Evolutionary conservation across 2,888 invertebrate species (phyloP), one percentile per base, ranked within the genome.

Genomic region (Calliopum simillimum): DNA sequence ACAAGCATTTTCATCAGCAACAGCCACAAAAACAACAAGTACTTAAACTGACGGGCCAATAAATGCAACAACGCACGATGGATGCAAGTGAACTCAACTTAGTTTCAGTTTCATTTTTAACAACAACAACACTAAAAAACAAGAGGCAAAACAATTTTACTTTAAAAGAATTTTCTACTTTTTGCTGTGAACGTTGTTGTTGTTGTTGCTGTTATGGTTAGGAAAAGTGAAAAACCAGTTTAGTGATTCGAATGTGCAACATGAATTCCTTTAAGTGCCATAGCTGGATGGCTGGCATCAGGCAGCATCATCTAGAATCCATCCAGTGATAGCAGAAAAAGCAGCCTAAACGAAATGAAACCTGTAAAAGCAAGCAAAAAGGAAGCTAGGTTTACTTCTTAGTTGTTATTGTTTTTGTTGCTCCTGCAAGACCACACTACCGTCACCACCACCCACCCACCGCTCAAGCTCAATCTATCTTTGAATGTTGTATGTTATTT

Each of bases 31-130:
- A 51, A 53, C 53, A 53, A 53, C 53, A 53, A 53, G 19, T 3
- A 56, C 55, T 33, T 12, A 21, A 23, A 56, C 33, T 23, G 23
- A 3, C 23, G 14, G 14, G 8, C 19, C 19, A 19, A 14, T 56
- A 21, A 56, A 56, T 56, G 55, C 55, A 56, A 21, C 55, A 56
- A 19, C 53, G 5, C 14, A n/a, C n/a, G n/a, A 25, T 43, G 41
- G 16, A 43, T n/a, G 13, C 11, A 19, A 51, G 59, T 59, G 41
- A 61, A 44, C 44, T 44, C 19, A 19, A 61, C 19, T 21, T 56
- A 63, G 63, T 69, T 69, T 70, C 65, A 55, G 61, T 66, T 70
- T 61, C 59, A 47, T 70, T 70, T 66, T 66, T 25, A 59, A 44
- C 65, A 43, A 65, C 65, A 43, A 65, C 43, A 65, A 53, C 47